Evolutionary conservation across 2,797 vertebrate genomes (phyloP).

Genomic region (Rhyacichthys aspro): DNA sequence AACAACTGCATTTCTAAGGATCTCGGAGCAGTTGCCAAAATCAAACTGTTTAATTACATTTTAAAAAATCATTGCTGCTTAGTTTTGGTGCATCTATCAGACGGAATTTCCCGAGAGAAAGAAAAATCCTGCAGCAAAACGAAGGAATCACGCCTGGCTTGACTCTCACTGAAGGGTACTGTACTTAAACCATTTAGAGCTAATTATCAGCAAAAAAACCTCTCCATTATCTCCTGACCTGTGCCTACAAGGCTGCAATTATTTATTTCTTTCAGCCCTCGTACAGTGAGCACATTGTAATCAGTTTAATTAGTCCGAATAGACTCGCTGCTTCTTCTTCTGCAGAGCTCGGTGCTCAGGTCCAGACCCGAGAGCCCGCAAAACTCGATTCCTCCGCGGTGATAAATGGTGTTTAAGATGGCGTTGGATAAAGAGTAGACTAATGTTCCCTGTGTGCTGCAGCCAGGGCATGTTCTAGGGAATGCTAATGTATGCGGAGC

Average conservation of each 20-base stretch:
- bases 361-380: slow-evolving; percentile 23
- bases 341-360: slow-evolving; percentile 20
- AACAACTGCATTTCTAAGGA: neutral
- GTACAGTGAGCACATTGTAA: slow-evolving; percentile 47
- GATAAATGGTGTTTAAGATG: slow-evolving; percentile 66
- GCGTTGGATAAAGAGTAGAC: slow-evolving; percentile 54
- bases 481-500: slow-evolving; percentile 72
- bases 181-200: slow-evolving; percentile 59
- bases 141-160: slow-evolving; percentile 17
- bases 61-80: neutral
- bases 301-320: slow-evolving; percentile 69
- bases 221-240: slow-evolving; percentile 71
- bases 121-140: slow-evolving; percentile 14
- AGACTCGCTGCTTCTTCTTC: slow-evolving; percentile 41
- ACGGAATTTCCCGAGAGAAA: neutral
- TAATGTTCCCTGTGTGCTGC: slow-evolving; percentile 46
- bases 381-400: slow-evolving; percentile 45
- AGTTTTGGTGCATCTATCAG: slow-evolving; percentile 3
- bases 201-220: slow-evolving; percentile 65
- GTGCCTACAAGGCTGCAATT: slow-evolving; percentile 50
- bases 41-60: neutral
- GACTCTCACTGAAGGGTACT: slow-evolving; percentile 30
- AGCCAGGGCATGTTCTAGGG: slow-evolving; percentile 42
- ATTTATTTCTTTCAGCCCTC: slow-evolving; percentile 52
- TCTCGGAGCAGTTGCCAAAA: neutral